Conservation (phyloP, 1,140 invertebrate species). For the Orchesella cincta region DNA sequence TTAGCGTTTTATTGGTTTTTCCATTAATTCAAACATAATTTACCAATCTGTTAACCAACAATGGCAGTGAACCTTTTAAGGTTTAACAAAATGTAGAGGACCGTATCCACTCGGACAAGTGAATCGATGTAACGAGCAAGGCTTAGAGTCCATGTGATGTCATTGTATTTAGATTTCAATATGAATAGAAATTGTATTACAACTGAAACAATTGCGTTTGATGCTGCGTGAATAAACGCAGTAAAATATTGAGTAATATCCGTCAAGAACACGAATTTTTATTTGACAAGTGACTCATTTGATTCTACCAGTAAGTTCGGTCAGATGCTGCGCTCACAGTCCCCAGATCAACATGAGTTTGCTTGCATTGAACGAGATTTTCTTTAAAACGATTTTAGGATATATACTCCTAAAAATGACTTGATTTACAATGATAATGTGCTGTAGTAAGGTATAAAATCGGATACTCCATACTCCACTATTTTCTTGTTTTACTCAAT, state of each 20-base stretch:
- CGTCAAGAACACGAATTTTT: not conserved
- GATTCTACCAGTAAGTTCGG: not conserved
- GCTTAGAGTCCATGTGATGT: no score
- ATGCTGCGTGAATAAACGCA: not conserved
- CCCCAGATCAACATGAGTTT: not conserved
- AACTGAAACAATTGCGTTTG: not conserved
- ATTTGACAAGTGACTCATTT: conserved; percentile 2
- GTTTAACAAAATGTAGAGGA: no score
- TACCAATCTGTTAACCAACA: no score
- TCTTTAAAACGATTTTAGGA: not conserved
- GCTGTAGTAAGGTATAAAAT: not conserved
- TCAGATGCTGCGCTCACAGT: not conserved
- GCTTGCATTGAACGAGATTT: not conserved
- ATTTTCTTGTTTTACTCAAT: not conserved
- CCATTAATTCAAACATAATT: no score
- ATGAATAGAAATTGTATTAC: not conserved
- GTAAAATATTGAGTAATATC: not conserved
- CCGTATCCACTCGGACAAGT: no score
- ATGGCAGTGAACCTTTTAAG: no score
- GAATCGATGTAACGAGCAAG: no score
- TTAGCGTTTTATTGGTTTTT: no score
- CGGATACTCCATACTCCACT: not conserved
- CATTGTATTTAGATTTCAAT: not conserved
- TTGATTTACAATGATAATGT: conserved; percentile 2
- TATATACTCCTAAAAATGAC: not conserved